Evolutionary conservation across 2,113 vertebrate species (phyloP).

Genomic region (Aythya baeri): DNA sequence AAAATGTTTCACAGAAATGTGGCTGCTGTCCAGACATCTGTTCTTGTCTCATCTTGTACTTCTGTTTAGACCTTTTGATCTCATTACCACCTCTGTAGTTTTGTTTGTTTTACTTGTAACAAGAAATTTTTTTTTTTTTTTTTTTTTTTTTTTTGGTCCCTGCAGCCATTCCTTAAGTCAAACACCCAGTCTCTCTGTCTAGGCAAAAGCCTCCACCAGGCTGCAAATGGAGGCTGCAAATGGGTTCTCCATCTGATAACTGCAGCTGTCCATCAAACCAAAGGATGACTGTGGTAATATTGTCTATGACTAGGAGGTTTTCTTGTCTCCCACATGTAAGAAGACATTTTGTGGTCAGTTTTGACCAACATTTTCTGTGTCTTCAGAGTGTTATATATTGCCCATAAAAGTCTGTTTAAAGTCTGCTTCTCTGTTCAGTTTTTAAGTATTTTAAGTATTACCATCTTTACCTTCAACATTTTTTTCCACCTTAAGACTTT

Average conservation of each 20-base stretch:
- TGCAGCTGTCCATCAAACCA: not conserved
- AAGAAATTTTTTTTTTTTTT: constrained; percentile 10
- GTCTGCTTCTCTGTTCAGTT: not conserved
- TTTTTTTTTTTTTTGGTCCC: constrained; percentile 21
- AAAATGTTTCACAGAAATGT: constrained; percentile 31
- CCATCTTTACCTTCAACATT: not conserved
- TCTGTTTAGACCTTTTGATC: constrained; percentile 61
- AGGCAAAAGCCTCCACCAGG: not conserved
- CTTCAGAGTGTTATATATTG: not conserved
- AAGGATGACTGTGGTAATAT: not conserved
- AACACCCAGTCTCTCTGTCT: not conserved
- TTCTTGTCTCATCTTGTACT: constrained; percentile 62
- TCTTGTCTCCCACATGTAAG: not conserved
- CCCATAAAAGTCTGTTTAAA: not conserved
- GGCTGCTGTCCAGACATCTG: constrained; percentile 44
- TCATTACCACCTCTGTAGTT: constrained; percentile 44
- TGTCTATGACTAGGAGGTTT: not conserved
- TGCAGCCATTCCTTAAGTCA: not conserved
- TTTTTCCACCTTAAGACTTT: not conserved
- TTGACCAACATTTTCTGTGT: not conserved
- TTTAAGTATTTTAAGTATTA: not conserved
- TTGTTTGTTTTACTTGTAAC: constrained; percentile 51
- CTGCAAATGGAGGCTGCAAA: not conserved
- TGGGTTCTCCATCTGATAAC: not conserved
- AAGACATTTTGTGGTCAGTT: not conserved